These are phyloP conservation scores for Oedothorax gibbosus DNA, from an alignment of 1,140 invertebrate species.

Conservation along the genomic window DNA sequence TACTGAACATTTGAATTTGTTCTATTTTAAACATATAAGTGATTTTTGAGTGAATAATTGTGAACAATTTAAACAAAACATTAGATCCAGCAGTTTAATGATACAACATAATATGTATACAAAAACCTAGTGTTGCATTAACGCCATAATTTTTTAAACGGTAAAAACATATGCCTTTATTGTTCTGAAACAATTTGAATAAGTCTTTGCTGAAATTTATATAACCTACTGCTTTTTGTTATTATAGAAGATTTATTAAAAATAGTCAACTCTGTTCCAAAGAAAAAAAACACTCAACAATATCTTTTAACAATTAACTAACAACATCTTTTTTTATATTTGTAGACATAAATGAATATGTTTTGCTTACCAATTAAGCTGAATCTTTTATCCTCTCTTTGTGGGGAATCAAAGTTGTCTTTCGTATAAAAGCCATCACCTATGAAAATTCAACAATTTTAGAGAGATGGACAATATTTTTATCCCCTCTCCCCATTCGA, in stretches of 20 bases:
- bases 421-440: background rate
- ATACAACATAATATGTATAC: too few relatives aligned
- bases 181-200: too few relatives aligned
- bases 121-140: too few relatives aligned
- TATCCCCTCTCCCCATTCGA: background rate
- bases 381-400: background rate
- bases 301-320: too few relatives aligned
- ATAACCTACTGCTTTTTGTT: background rate
- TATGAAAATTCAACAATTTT: background rate
- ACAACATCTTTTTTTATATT: background rate
- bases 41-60: too few relatives aligned
- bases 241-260: background rate
- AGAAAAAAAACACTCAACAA: background rate
- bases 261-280: background rate
- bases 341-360: background rate
- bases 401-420: background rate
- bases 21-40: too few relatives aligned
- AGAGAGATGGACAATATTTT: background rate
- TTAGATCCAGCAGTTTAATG: too few relatives aligned
- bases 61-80: too few relatives aligned
- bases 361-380: background rate
- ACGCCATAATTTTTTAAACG: too few relatives aligned
- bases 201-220: too few relatives aligned
- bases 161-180: too few relatives aligned
- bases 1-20: too few relatives aligned